phyloP scores from a whole-genome alignment of 2,113 vertebrate genomes.

The Serinus canaria region DNA sequence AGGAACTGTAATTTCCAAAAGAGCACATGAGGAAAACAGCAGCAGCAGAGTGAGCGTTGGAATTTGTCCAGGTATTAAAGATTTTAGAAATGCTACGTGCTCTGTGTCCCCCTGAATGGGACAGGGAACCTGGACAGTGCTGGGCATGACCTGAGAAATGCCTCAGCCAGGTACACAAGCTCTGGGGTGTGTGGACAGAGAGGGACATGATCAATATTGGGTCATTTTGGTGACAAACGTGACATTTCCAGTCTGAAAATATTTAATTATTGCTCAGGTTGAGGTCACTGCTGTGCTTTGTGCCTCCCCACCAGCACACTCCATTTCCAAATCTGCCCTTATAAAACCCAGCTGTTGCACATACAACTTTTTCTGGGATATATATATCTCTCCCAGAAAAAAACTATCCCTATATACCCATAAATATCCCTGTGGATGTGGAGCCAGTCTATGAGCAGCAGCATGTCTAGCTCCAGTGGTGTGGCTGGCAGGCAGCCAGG shows the following conservation, averaged over 20 bases:
- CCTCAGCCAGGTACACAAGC: not conserved
- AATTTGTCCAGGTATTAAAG: not conserved
- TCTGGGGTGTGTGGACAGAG: not conserved
- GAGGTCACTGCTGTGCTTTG: not conserved
- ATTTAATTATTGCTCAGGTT: not conserved
- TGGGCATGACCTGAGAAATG: not conserved
- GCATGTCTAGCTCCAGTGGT: not conserved
- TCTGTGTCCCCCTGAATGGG: not conserved
- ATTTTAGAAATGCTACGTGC: not conserved
- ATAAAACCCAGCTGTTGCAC: not conserved
- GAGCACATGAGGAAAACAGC: rapidly evolving
- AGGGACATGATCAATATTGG: not conserved
- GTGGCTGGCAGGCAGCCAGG: not conserved
- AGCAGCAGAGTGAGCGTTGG: not conserved
- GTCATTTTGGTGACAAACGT: not conserved
- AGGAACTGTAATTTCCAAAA: not conserved
- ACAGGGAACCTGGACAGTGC: not conserved
- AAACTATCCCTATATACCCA: not conserved
- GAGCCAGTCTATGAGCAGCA: not conserved
- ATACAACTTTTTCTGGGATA: not conserved
- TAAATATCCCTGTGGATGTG: not conserved
- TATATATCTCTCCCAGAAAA: not conserved
- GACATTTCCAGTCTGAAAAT: not conserved
- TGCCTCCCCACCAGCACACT: not conserved
- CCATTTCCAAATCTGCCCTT: not conserved